Base-by-base conservation (phyloP, 2,797 vertebrate genomes). In the Sparus aurata region DNA sequence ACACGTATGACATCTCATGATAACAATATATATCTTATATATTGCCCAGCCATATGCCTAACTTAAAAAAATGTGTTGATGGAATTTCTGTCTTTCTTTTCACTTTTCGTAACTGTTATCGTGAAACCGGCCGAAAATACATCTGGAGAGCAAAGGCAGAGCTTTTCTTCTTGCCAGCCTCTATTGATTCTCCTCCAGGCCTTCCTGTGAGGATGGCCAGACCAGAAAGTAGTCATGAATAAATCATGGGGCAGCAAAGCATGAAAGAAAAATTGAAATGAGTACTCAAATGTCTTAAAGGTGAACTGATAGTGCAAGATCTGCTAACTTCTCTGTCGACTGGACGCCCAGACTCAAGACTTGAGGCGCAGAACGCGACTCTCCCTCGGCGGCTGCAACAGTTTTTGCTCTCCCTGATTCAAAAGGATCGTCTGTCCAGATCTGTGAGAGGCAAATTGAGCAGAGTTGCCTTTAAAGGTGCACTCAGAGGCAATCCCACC, bases 191-290 rank as follows among this genome's bases (percentile, higher is more conserved):
- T 82, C 73, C 72, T 69, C 71, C 49, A 15, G 72, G 74, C 65
- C 54, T 84, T 86, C 74, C 83, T 73, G 62, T 71, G 87, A 91
- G 86, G 67, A 73, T 63, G 74, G 49, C 75, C 81, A 60, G 34
- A 80, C 77, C 80, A 80, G 82, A 80, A 46, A 66, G 84, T 22
- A 62, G 55, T 70, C 83, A 89, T 94, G 92, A 94, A 94, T 94
- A 91, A 93, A 91, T 88, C 89, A 93, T 90, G 72, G 80, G 18
- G 80, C 82, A 89, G 74, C 88, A 89, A 84, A 83, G 79, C 83
- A 66, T 87, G 79, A 84, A 79, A 77, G 75, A 80, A 77, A 77
- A 67, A 80, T 73, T 69, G 8, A 87, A 88, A 89, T 77, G 68
- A 87, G 82, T 71, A 77, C 64, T 79, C 57, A 6, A n/a, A 74